Evolutionary conservation across 2,113 vertebrate species (phyloP).

Genomic region (Nothobranchius furzeri): DNA sequence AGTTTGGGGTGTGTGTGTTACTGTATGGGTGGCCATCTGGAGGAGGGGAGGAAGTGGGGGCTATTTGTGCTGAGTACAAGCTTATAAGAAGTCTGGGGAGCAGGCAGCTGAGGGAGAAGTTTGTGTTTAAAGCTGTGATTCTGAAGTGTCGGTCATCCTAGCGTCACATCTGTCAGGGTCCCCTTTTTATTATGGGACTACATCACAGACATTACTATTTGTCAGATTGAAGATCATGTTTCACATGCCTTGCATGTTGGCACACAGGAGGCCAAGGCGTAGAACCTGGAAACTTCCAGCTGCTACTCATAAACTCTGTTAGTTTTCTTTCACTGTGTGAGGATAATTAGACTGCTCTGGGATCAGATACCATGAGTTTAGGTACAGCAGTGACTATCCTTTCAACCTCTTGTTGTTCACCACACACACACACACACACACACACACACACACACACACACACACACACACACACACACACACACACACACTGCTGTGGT

Average conservation of each 20-base stretch:
- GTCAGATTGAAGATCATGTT: neutral
- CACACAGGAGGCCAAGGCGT: neutral
- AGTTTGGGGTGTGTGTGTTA: constrained; percentile 35
- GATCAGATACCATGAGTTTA: neutral
- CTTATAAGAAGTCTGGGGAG: constrained; percentile 17
- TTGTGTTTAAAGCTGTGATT: neutral
- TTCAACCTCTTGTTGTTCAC: neutral
- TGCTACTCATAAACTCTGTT: neutral
- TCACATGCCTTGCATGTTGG: neutral
- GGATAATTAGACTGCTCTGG: neutral
- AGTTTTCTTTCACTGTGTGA: neutral
- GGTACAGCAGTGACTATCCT: neutral
- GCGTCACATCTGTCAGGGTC: neutral
- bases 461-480: constrained; percentile 8
- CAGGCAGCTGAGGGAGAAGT: constrained; percentile 12
- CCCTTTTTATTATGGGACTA: neutral
- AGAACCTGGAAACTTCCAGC: neutral
- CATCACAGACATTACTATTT: neutral
- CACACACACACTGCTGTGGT: constrained; percentile 30
- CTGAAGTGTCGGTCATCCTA: neutral
- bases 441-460: constrained; percentile 19
- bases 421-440: constrained; percentile 13
- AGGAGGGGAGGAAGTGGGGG: constrained; percentile 10
- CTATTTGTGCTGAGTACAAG: constrained; percentile 29
- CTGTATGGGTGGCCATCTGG: constrained; percentile 78